Percentiles rank a stretch among this genome's conserved stretches.
Conservation (phyloP, 1,140 invertebrate genomes). For the Formica selysi region DNA sequence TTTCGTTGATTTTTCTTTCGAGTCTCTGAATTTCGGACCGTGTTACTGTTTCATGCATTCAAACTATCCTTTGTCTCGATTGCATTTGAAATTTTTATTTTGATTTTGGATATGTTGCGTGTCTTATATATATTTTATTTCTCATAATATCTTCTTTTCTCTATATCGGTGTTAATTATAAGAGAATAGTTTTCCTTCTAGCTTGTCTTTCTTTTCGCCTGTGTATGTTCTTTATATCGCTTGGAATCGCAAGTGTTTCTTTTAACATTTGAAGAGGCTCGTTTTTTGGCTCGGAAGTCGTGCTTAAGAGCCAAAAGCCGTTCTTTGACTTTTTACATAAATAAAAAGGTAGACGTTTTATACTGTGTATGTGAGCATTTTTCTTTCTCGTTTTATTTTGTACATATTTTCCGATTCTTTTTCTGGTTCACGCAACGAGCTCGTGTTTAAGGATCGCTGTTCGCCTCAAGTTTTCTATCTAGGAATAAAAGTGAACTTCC, state of each 20-base stretch:
- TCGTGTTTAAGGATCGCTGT: not conserved
- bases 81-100: constrained; percentile 10
- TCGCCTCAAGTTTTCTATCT: not conserved
- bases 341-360: not conserved
- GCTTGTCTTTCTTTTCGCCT: not conserved
- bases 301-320: not conserved
- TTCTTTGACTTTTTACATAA: constrained; percentile 3
- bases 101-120: not conserved
- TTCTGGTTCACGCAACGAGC: not conserved
- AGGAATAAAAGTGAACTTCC: not conserved
- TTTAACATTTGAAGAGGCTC: not conserved
- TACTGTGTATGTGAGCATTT: not conserved
- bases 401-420: constrained; percentile 1
- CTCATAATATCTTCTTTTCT: not conserved
- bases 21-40: not conserved
- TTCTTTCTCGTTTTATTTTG: not conserved
- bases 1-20: not conserved
- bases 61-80: not conserved
- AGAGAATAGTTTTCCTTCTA: not conserved
- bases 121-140: not conserved
- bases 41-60: not conserved
- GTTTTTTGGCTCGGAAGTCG: not conserved
- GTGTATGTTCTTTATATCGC: not conserved
- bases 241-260: not conserved
- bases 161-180: not conserved